A percentile compares a stretch with the other conserved stretches of the same genome.
Conservation (phyloP, 2,797 vertebrate species). For the Syngnathus acus region DNA sequence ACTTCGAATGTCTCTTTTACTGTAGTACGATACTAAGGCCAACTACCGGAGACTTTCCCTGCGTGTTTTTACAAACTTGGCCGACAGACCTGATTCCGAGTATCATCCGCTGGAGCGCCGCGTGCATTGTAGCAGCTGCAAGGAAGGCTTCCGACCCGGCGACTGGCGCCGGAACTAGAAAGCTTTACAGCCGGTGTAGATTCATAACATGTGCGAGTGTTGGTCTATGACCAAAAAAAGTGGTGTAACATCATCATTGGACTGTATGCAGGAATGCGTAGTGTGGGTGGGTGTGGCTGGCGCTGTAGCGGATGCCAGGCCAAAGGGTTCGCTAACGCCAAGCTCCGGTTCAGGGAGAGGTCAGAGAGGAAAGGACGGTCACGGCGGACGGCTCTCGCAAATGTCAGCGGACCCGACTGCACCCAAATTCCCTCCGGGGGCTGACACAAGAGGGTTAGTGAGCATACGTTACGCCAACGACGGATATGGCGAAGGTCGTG, state of each 20-base stretch:
- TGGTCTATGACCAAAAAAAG: constrained; percentile 31
- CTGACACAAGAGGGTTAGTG: constrained; percentile 30
- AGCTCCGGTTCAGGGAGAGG: constrained; percentile 58
- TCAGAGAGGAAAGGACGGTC: constrained; percentile 52
- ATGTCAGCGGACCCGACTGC: constrained; percentile 36
- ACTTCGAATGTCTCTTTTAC: neutral
- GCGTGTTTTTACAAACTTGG: neutral
- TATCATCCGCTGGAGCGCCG: neutral
- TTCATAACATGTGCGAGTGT: constrained; percentile 18
- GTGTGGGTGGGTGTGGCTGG: constrained; percentile 47
- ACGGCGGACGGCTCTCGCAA: constrained; percentile 31
- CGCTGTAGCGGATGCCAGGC: constrained; percentile 27
- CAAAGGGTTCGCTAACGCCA: constrained; percentile 46
- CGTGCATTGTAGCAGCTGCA: neutral
- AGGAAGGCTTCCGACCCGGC: neutral
- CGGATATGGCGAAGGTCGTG: constrained; percentile 42
- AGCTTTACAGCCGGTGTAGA: constrained; percentile 6
- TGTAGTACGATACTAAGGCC: no score
- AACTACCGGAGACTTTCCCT: neutral
- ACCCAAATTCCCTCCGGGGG: constrained; percentile 30
- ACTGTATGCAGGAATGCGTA: constrained; percentile 57
- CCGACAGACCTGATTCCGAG: neutral
- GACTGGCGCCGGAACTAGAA: neutral
- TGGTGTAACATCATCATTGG: constrained; percentile 44
- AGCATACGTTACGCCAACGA: constrained; percentile 31